Evolutionary conservation across 2,797 vertebrate genomes (phyloP), one percentile per base, ranked within the genome.

Genomic region (Macrochelys suwanniensis): DNA sequence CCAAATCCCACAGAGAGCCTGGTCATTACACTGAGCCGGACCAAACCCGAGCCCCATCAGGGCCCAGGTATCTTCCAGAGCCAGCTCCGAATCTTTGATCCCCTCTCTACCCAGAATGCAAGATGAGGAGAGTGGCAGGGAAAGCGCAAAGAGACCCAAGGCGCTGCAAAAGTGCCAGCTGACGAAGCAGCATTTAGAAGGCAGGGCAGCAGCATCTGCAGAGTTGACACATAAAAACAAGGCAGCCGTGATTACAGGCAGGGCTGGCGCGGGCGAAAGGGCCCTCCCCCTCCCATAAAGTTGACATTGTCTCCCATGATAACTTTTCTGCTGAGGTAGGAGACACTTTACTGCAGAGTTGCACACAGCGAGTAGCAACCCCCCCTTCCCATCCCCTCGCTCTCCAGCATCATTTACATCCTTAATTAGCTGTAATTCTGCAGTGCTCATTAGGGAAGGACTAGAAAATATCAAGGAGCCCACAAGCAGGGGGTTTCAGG

Each of bases 251-350:
- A 23, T 16, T 79, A 77, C 87, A 45, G 93, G 95, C 33, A 0
- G 89, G 90, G 87, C 92, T 21, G 51, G 90, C 94, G 84, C 57
- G 0, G 0, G 21, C 68, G 0, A 0, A 68, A 82, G 74, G 84
- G 80, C 95, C 93, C 96, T 94, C 82, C 97, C 92, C 7, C 61
- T 13, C 15, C 53, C 79, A 93, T 97, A 92, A 99, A 99, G 98
- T 98, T 99, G 98, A 99, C 99, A 99, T 98, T 99, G 99, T 98
- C 98, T 98, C 98, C 97, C 68, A 92, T 98, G 98, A 98, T 98
- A 98, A 98, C 98, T 98, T 98, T 99, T 99, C 98, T 99, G 99
- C 98, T 99, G 99, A 99, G 98, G 98, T 98, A 98, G 98, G 98
- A 98, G 98, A 98, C 98, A 98, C 98, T 99, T 99, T 98, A 99